Evolutionary conservation across 2,888 invertebrate species (phyloP).

Genomic region (Herminia tarsipennalis): DNA sequence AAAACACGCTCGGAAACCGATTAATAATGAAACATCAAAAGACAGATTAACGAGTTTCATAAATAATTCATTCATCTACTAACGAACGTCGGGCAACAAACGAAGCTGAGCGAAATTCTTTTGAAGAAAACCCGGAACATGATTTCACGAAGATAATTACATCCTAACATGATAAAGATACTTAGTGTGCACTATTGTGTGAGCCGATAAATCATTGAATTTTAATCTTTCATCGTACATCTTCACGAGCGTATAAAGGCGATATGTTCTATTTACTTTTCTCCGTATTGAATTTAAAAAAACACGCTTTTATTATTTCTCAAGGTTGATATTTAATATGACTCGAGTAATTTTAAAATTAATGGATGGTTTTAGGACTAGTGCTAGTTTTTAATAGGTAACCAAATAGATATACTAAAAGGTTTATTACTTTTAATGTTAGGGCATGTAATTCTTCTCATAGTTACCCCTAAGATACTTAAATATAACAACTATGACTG

Average conservation of each 20-base stretch:
- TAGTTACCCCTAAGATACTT: no score
- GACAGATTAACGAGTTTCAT: constrained; percentile 5
- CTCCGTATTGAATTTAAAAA: neutral
- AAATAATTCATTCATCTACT: constrained; percentile 29
- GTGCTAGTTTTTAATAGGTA: no score
- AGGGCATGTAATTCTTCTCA: no score
- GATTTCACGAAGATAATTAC: constrained; percentile 32
- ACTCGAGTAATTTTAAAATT: no score
- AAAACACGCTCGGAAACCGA: neutral
- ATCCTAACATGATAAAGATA: constrained; percentile 13
- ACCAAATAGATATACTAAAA: no score
- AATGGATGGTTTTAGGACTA: no score
- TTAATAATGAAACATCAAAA: constrained; percentile 6
- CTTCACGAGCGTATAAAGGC: neutral
- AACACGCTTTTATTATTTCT: no score
- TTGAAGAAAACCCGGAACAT: constrained; percentile 33
- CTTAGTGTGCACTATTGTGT: neutral
- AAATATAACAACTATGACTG: no score
- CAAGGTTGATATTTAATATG: no score
- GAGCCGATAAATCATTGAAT: neutral
- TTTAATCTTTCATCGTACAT: no score
- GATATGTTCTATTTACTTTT: neutral
- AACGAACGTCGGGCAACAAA: constrained; percentile 10
- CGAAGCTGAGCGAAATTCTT: constrained; percentile 25
- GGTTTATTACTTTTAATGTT: no score